Evolutionary conservation across 2,888 invertebrate species (phyloP), one percentile per base, ranked within the genome.

Genomic region (Agonopterix heracliana): DNA sequence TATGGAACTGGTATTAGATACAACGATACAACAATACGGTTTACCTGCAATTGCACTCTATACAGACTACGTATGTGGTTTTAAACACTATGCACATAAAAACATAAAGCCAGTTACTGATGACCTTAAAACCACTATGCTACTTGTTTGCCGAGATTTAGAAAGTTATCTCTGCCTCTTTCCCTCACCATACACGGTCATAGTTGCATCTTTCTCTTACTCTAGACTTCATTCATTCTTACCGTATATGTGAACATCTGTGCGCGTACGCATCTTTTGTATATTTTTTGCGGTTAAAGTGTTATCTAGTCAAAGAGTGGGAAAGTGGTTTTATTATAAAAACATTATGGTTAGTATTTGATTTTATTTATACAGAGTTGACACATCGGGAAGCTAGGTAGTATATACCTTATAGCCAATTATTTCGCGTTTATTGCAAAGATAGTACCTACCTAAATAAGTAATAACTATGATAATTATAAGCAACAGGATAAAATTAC

Each of bases 111-210:
- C 26, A 26, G 26, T 26, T 26, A n/a, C 38, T 38, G 47, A 48
- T 48, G 86, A 86, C 87, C 87, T 81, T 84, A 84, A 79, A 77
- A 71, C 66, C 51, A 52, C 61, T 56, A 60, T 60, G 54, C 62
- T 60, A 68, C 65, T 54, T 57, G 68, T 64, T 71, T 60, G 61
- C 60, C 64, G 66, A 66, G 66, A 72, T 79, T 85, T 86, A 87
- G 87, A 87, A 87, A 87, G 87, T 84, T 50, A 44, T 49, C 11
- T 14, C 56, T 51, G 48, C 73, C 81, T 68, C 71, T 38, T 48
- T 78, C 70, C 10, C 61, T 52, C 70, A n/a, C 44, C 26, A 17
- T 17, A 47, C 12, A 34, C 11, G n/a, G 12, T 2, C 1, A 56
- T 62, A 47, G 47, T 9, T 40, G 48, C 50, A 36, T 78, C 77